Base-by-base conservation (phyloP, 2,797 vertebrate species). In the Myotis pilosus region DNA sequence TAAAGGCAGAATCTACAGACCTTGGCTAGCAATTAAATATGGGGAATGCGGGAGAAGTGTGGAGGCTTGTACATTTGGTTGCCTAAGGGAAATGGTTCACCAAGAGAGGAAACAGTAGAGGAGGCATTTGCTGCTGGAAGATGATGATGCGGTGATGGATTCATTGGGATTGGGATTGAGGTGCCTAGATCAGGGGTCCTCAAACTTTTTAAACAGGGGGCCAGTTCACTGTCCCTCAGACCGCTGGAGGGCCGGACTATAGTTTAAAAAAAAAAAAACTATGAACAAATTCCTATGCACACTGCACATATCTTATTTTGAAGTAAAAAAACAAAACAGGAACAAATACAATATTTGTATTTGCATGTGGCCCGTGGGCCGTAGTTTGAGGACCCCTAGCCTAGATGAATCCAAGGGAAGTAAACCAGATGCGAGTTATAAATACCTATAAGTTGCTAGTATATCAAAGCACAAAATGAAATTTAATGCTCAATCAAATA, bases 391-490 rank as follows among this genome's bases (percentile, higher is more conserved):
- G 38, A 38, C 5, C 38, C 38, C 38, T 38, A 5, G 10, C 38
- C 84, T n/a, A 44, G 41, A 80, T 68, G 62, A 85, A 82, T n/a
- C 5, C 57, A 82, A 30, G 19, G 47, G 15, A 86, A 91, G 71
- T 55, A 10, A 30, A 20, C n/a, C 30, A 51, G n/a, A 75, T 75
- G 23, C 82, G 6, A 55, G 25, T 28, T 64, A 33, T 74, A 57
- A 92, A 74, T 20, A 89, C 53, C 62, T 74, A 23, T 19, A 80
- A 79, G 44, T 64, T 95, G 30, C 57, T 28, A 91, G 57, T 41
- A 91, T n/a, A 81, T 72, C 92, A 86, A 91, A 85, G 33, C 68
- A 91, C 49, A 89, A 88, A 82, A 62, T 81, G 11, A 94, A 91
- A 96, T 87, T 51, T 60, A 82, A 38, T 8, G 89, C 69, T 28